phyloP scores from a whole-genome alignment of 2,888 invertebrate genomes.

The Perithous albicinctus region DNA sequence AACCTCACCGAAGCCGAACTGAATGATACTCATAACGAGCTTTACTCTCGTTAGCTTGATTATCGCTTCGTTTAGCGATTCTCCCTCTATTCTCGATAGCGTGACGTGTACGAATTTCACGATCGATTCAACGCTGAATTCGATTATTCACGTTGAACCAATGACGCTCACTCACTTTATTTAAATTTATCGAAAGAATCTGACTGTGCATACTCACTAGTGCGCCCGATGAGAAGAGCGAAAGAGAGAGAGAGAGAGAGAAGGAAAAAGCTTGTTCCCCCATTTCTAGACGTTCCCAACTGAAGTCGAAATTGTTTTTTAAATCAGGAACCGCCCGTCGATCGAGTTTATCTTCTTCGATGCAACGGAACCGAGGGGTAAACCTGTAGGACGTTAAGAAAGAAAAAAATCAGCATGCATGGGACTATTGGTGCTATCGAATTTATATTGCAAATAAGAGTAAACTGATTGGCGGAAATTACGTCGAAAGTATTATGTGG shows the following conservation, averaged over 20 bases:
- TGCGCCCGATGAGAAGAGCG: constrained; percentile 12
- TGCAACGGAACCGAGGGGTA: constrained; percentile 7
- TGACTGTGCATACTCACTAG: not conserved
- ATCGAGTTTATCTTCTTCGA: constrained; percentile 40
- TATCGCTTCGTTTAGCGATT: constrained; percentile 53
- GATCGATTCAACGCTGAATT: constrained; percentile 12
- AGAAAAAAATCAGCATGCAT: not conserved
- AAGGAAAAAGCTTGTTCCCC: not conserved
- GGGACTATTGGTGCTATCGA: constrained; percentile 5
- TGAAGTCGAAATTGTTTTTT: constrained; percentile 58
- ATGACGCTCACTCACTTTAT: not conserved
- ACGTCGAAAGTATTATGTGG: not conserved
- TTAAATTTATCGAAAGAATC: constrained; percentile 31
- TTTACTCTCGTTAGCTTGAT: constrained; percentile 60
- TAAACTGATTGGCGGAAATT: not conserved
- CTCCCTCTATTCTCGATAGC: constrained; percentile 2
- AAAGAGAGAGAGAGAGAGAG: constrained; percentile 26
- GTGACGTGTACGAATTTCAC: constrained; percentile 7
- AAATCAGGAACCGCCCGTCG: constrained; percentile 54
- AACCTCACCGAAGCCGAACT: constrained; percentile 9
- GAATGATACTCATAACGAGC: constrained; percentile 59
- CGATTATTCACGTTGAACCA: constrained; percentile 1
- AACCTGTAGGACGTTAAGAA: not conserved
- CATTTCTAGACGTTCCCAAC: constrained; percentile 17
- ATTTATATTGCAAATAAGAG: constrained; percentile 28